These are phyloP conservation scores for Fissipunctia ypsillon DNA, from an alignment of 2,888 invertebrate species.

Conservation along the genomic window DNA sequence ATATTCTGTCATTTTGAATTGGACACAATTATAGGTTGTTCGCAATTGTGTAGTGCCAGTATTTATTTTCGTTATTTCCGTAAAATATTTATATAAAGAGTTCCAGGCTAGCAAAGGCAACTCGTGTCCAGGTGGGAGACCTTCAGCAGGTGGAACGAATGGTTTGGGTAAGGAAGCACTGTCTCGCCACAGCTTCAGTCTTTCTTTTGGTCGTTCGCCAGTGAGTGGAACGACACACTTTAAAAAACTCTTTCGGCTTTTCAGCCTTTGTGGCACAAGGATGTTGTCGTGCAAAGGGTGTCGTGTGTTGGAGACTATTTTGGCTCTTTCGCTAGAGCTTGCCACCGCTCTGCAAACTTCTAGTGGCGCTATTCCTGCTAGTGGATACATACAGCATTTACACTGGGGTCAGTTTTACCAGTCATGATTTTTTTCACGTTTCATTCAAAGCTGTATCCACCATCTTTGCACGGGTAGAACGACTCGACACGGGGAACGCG, in stretches of 20 bases:
- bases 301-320: background rate
- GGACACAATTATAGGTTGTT: background rate
- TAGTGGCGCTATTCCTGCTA: background rate
- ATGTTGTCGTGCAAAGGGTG: background rate
- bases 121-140: too few relatives aligned
- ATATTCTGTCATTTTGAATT: constrained; percentile 6
- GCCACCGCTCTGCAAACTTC: background rate
- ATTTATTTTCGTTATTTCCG: background rate
- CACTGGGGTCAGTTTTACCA: background rate
- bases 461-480: background rate
- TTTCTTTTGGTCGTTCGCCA: too few relatives aligned
- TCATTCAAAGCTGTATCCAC: too few relatives aligned
- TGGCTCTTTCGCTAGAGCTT: background rate
- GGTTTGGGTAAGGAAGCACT: too few relatives aligned
- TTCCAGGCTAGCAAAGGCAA: too few relatives aligned
- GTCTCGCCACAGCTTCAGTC: too few relatives aligned
- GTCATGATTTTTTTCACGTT: background rate
- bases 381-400: background rate
- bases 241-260: too few relatives aligned
- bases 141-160: too few relatives aligned
- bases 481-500: background rate
- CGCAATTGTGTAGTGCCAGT: background rate
- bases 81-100: background rate
- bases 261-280: too few relatives aligned
- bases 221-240: too few relatives aligned